phyloP scores from a whole-genome alignment of 2,113 vertebrate genomes.

The Thamnophis sirtalis region DNA sequence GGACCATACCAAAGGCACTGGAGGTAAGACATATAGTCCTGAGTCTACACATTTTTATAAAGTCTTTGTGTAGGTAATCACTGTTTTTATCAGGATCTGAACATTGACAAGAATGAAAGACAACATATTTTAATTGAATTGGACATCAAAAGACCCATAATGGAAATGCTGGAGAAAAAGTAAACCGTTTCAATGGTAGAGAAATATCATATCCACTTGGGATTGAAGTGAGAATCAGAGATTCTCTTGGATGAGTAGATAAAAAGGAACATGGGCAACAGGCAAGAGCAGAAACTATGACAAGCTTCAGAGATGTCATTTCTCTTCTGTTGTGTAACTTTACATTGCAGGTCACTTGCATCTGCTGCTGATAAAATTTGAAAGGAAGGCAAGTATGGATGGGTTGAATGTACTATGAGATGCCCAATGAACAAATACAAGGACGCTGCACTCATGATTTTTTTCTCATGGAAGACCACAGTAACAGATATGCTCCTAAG shows the following conservation, averaged over 20 bases:
- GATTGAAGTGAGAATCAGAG: background rate
- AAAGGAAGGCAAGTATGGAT: background rate
- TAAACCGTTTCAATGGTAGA: background rate
- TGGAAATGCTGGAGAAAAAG: background rate
- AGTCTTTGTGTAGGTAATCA: background rate
- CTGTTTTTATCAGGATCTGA: background rate
- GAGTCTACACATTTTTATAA: background rate
- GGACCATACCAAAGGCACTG: background rate
- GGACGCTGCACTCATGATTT: background rate
- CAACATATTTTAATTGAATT: background rate
- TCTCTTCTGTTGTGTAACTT: background rate
- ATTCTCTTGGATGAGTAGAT: background rate
- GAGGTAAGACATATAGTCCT: background rate
- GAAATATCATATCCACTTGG: background rate
- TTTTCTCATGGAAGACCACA: background rate
- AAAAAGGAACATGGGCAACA: background rate
- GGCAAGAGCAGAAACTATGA: background rate
- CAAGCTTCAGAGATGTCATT: background rate
- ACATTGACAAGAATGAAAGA: background rate
- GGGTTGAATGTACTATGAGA: conserved; percentile 22
- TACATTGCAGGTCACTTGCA: background rate
- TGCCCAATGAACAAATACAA: conserved; percentile 17
- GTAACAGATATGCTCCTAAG: background rate
- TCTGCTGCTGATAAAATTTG: conserved; percentile 24
- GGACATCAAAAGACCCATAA: background rate